A percentile compares a stretch with the other conserved stretches of the same genome.
Conservation (phyloP, 2,888 invertebrate species). For the Meganola albula region DNA sequence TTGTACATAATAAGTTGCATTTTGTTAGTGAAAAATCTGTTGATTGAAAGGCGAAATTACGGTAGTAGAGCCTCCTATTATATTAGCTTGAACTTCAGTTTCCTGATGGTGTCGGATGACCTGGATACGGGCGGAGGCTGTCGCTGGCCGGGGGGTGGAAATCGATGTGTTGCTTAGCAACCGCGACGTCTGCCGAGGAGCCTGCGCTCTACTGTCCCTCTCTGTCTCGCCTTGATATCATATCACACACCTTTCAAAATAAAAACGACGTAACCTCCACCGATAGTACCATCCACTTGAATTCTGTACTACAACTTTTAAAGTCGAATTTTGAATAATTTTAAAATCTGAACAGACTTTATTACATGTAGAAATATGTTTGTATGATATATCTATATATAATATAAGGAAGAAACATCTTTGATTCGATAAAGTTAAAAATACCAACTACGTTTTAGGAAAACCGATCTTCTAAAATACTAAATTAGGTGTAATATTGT, state of each 20-base stretch:
- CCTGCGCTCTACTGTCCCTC: slow-evolving; percentile 75
- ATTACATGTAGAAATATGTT: too few relatives aligned
- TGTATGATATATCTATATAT: slow-evolving; percentile 64
- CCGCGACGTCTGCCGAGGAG: slow-evolving; percentile 77
- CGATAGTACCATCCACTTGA: too few relatives aligned
- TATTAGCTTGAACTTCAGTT: too few relatives aligned
- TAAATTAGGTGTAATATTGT: slow-evolving; percentile 27
- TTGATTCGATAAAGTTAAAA: slow-evolving; percentile 62
- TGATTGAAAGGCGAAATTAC: too few relatives aligned
- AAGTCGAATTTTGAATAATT: too few relatives aligned
- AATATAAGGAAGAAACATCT: slow-evolving; percentile 67
- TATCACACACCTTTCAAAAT: slow-evolving; percentile 53
- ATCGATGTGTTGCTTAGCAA: slow-evolving; percentile 74
- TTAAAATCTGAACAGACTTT: too few relatives aligned
- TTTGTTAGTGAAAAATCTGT: too few relatives aligned
- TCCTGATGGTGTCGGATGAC: slow-evolving; percentile 58
- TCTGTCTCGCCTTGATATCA: slow-evolving; percentile 77
- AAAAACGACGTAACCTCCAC: slow-evolving; percentile 25
- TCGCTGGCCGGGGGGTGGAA: slow-evolving; percentile 51
- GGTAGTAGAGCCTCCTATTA: too few relatives aligned
- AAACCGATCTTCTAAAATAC: slow-evolving; percentile 31
- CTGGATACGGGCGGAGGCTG: slow-evolving; percentile 68
- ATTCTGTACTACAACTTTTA: too few relatives aligned
- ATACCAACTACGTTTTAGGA: slow-evolving; percentile 25
- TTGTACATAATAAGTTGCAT: too few relatives aligned